A percentile compares a stretch with the other conserved stretches of the same genome.
These are phyloP conservation scores for Drosophila hydei DNA, from an alignment of 1,140 invertebrate genomes.

Conservation along the genomic window DNA sequence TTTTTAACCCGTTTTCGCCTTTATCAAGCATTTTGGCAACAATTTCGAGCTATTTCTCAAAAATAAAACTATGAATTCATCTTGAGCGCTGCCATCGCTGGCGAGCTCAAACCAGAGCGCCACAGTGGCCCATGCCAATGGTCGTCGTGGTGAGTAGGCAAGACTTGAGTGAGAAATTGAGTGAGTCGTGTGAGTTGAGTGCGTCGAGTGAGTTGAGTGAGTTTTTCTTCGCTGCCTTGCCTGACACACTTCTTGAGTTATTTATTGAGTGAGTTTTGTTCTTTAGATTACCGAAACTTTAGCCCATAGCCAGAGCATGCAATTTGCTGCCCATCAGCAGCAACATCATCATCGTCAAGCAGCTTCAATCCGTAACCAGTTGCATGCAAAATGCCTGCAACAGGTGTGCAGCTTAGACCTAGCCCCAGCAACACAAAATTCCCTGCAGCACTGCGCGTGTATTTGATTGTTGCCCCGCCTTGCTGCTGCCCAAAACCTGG, in stretches of 20 bases:
- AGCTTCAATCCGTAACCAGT: conserved; percentile 61
- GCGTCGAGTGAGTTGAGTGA: too few relatives aligned
- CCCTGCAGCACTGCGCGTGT: conserved; percentile 56
- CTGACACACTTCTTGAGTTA: too few relatives aligned
- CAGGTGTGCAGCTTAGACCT: conserved; percentile 64
- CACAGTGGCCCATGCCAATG: conserved; percentile 26
- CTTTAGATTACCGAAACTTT: conserved; percentile 47
- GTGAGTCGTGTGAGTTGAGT: too few relatives aligned
- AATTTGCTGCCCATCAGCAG: conserved; percentile 67
- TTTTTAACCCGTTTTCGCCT: conserved; percentile 38
- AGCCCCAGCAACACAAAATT: conserved; percentile 48
- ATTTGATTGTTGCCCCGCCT: conserved; percentile 9
- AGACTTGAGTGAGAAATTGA: conserved; percentile 50
- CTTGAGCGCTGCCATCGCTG: neutral
- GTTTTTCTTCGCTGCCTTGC: too few relatives aligned
- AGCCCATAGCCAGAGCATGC: too few relatives aligned
- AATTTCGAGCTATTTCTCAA: conserved; percentile 2
- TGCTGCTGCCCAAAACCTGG: neutral
- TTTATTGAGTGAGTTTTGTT: conserved; percentile 43
- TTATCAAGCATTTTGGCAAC: conserved; percentile 1
- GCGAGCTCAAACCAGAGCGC: too few relatives aligned
- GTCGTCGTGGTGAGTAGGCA: conserved; percentile 58
- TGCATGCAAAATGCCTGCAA: conserved; percentile 79
- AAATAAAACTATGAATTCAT: neutral
- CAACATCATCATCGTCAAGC: conserved; percentile 23